Conservation (phyloP, 2,797 vertebrate genomes). For the Uromys caudimaculatus region DNA sequence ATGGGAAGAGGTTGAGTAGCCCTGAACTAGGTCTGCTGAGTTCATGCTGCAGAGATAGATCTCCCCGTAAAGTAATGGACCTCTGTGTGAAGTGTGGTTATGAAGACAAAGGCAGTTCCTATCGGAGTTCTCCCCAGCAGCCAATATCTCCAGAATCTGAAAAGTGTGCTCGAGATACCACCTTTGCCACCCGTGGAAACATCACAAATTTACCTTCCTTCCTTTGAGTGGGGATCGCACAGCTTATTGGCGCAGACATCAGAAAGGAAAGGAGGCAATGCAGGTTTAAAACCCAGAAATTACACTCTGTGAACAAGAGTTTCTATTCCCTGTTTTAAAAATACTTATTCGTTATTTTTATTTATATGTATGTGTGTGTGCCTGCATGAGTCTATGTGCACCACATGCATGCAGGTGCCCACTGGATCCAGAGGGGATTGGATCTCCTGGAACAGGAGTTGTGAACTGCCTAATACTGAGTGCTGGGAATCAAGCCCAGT, state of each 20-base stretch:
- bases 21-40: background rate
- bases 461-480: background rate
- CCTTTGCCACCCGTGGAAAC: too few species aligned
- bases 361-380: background rate
- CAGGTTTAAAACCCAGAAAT: background rate
- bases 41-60: background rate
- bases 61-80: background rate
- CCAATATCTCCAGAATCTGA: background rate
- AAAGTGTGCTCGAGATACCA: background rate
- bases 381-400: background rate
- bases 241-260: background rate
- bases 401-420: background rate
- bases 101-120: background rate
- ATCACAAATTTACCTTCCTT: background rate
- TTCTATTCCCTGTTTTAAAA: background rate
- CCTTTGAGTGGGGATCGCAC: background rate
- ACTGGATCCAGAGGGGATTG: background rate
- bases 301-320: background rate
- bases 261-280: conserved; percentile 22
- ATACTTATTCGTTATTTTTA: background rate
- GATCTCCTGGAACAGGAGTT: background rate
- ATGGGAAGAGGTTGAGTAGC: background rate
- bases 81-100: background rate
- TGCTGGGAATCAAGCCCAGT: background rate
- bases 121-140: background rate